Evolutionary conservation across 2,797 vertebrate species (phyloP).

Genomic region (Anableps anableps): DNA sequence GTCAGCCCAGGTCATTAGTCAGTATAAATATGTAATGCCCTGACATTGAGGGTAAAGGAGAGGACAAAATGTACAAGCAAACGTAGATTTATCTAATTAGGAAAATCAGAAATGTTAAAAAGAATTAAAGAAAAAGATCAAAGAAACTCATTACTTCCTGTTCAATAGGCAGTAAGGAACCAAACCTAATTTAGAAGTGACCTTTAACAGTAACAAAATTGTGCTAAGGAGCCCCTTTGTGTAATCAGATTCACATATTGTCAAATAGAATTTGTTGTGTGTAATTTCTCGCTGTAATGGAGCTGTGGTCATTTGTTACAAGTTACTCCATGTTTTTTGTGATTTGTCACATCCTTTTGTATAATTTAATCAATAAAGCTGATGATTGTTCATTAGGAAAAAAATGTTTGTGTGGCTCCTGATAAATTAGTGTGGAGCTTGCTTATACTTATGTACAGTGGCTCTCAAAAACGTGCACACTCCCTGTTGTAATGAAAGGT

Average conservation of each 20-base stretch:
- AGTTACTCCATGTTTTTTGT: slow-evolving; percentile 16
- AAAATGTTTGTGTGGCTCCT: slow-evolving; percentile 15
- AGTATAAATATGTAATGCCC: slow-evolving; percentile 59
- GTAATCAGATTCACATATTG: slow-evolving; percentile 31
- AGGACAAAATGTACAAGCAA: slow-evolving; percentile 35
- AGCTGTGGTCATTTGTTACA: slow-evolving; percentile 22
- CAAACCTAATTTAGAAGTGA: slow-evolving; percentile 30
- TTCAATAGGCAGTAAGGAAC: slow-evolving; percentile 27
- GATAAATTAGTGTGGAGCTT: not conserved
- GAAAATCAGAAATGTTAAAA: slow-evolving; percentile 18
- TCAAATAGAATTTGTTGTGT: slow-evolving; percentile 30
- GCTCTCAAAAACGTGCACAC: not conserved
- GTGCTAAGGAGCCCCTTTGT: slow-evolving; percentile 6
- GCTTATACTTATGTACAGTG: slow-evolving; percentile 11
- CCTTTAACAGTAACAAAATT: slow-evolving; percentile 37
- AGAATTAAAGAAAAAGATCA: slow-evolving; percentile 32
- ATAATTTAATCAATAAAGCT: slow-evolving; percentile 10
- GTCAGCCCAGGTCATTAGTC: slow-evolving; percentile 68
- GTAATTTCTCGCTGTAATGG: slow-evolving; percentile 6
- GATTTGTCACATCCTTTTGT: slow-evolving; percentile 6
- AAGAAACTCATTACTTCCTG: slow-evolving; percentile 20
- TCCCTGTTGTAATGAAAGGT: not conserved
- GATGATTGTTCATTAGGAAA: not conserved
- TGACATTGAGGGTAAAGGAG: slow-evolving; percentile 59
- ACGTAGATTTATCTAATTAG: slow-evolving; percentile 39